Evolutionary conservation across 2,113 vertebrate species (phyloP).

Genomic region (Pachyramphus minor): DNA sequence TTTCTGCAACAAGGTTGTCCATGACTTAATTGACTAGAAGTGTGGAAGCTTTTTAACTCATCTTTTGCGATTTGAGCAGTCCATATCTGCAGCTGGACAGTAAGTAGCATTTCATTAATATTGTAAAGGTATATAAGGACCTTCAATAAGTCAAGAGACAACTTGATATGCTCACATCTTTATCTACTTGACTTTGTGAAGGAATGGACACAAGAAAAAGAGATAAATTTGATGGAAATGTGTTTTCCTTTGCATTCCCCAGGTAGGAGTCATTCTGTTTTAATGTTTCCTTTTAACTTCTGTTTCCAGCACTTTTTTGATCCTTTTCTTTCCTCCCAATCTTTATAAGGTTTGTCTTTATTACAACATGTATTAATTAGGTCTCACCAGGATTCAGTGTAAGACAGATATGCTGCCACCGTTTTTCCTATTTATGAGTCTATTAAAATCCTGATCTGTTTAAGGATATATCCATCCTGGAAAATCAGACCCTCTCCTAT

Average conservation of each 20-base stretch:
- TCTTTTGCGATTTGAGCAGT: background rate
- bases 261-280: background rate
- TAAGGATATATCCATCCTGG: background rate
- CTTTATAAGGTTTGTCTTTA: background rate
- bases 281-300: background rate
- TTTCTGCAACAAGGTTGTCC: background rate
- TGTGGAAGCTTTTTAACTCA: background rate
- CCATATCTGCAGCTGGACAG: background rate
- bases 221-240: background rate
- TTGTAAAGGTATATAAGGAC: background rate
- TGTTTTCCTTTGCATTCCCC: background rate
- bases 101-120: background rate
- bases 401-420: background rate
- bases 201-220: background rate
- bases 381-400: background rate
- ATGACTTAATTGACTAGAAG: background rate
- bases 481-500: background rate
- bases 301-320: background rate
- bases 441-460: background rate
- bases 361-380: background rate
- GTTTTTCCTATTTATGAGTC: background rate
- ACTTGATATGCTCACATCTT: background rate
- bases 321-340: background rate
- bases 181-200: background rate
- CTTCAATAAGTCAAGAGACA: background rate